These are phyloP conservation scores for Eucidaris tribuloides DNA, from an alignment of 35 echinoderm and acorn worm species.

Conservation along the genomic window DNA sequence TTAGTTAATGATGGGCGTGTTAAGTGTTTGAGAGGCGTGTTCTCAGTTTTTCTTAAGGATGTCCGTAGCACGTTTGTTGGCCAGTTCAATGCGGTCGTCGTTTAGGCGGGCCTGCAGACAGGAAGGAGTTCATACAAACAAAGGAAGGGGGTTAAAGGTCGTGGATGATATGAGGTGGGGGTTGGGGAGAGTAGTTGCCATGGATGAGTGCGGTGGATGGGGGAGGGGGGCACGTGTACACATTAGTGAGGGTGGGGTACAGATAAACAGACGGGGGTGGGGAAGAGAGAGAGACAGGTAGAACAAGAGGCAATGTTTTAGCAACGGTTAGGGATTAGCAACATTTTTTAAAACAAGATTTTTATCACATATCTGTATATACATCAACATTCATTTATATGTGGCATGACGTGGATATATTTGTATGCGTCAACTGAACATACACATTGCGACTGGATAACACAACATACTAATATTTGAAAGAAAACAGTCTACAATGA, in stretches of 20 bases:
- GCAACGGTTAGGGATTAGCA: too few species aligned
- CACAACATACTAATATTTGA: too few species aligned
- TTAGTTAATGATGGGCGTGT: neutral
- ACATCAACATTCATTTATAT: too few species aligned
- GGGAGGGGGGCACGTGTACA: neutral
- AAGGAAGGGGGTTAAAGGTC: neutral
- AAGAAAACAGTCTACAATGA: too few species aligned
- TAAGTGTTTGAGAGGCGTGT: neutral
- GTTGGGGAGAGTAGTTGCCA: neutral
- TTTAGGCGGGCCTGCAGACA: conserved; percentile 37
- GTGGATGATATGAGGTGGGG: neutral
- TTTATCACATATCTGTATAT: too few species aligned
- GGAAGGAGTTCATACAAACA: neutral
- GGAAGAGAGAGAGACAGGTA: neutral
- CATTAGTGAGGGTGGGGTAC: neutral
- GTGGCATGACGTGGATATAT: too few species aligned
- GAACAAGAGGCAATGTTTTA: too few species aligned
- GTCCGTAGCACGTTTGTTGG: conserved; percentile 77
- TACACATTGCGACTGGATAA: too few species aligned
- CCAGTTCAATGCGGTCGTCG: conserved; percentile 63
- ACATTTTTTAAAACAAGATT: too few species aligned
- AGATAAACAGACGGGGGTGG: neutral
- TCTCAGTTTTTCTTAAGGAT: conserved; percentile 59
- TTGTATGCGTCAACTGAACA: too few species aligned
- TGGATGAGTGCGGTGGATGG: neutral